Evolutionary conservation across 2,888 invertebrate genomes (phyloP).

Genomic region (Eupeodes luniger): DNA sequence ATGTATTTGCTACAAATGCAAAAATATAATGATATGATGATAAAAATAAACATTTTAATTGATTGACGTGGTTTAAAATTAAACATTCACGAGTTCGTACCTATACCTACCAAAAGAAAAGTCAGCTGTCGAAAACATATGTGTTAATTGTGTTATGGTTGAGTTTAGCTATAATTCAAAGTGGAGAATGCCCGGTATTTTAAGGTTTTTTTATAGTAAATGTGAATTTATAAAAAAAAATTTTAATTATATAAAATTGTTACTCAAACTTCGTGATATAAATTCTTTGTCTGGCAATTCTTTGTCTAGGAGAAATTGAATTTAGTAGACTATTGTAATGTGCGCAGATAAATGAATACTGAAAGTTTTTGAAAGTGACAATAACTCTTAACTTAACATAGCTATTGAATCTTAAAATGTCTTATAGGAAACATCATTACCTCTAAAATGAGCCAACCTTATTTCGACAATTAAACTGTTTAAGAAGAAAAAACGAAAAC

Average conservation of each 20-base stretch:
- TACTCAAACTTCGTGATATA: background rate
- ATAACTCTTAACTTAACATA: no score
- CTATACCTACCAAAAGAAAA: background rate
- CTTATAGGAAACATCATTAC: no score
- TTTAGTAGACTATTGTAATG: no score
- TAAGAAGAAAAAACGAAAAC: no score
- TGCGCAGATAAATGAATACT: no score
- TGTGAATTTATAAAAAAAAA: background rate
- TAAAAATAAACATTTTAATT: slow-evolving; percentile 43
- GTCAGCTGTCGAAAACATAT: slow-evolving; percentile 35
- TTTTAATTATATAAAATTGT: background rate
- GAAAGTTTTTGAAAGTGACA: no score
- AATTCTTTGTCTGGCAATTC: background rate
- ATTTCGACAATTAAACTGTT: no score
- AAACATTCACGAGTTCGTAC: background rate
- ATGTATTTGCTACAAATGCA: slow-evolving; percentile 38
- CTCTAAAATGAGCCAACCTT: no score
- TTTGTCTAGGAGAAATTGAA: background rate
- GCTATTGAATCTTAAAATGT: no score
- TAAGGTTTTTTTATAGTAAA: background rate
- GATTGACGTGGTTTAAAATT: slow-evolving; percentile 51
- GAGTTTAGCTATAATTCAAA: background rate
- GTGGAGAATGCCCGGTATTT: background rate
- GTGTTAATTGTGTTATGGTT: slow-evolving; percentile 5
- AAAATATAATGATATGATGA: background rate